Base-by-base conservation (phyloP, 2,797 vertebrate species). In the Apogon hyalosoma region DNA sequence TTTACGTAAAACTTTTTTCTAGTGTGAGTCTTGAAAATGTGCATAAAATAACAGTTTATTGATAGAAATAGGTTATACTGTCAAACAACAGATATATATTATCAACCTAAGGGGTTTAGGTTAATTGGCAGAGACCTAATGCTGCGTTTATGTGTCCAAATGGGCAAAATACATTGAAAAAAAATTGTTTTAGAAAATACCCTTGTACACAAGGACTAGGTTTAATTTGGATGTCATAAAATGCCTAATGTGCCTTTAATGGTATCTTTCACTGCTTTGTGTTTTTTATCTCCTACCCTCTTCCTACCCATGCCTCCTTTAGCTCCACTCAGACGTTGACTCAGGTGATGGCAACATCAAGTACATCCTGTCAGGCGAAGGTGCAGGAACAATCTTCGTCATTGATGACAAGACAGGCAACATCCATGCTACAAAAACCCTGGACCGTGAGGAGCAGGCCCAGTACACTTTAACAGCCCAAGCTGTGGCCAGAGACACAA, bases 401-500 rank as follows among this genome's bases (percentile, higher is more conserved):
- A 99, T 99, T 13, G 97, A 99, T 58, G 97, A 99, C 91, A 98
- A 97, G 93, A 98, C 98, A 58, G 98, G 98, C 80, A 98, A 99
- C 90, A 99, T 99, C 90, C 98, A 99, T 1, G 98, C 98, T 73
- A 99, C 97, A 4, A 98, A 99, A 89, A 99, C 97, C 11, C 76
- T 99, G 92, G 98, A 99, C 90, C 93, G 98, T 1, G 98, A 99
- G 82, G 97, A 99, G 85, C 95, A 97, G 89, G 97, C 97, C 57
- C 96, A 99, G 90, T 99, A 99, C 87, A 99, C 97, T 0, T 85
- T 99, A 63, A 99, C 97, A 0, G 98, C 98, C 43, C 98, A 99
- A 86, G 98, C 97, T 0, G 97, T 99, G 67, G 96, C 92, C 79
- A 91, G 97, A 49, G 95, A 96, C 85, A 99, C 97, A 0, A 97